Evolutionary conservation across 2,113 vertebrate genomes (phyloP).

Genomic region (Percopsis transmontana): DNA sequence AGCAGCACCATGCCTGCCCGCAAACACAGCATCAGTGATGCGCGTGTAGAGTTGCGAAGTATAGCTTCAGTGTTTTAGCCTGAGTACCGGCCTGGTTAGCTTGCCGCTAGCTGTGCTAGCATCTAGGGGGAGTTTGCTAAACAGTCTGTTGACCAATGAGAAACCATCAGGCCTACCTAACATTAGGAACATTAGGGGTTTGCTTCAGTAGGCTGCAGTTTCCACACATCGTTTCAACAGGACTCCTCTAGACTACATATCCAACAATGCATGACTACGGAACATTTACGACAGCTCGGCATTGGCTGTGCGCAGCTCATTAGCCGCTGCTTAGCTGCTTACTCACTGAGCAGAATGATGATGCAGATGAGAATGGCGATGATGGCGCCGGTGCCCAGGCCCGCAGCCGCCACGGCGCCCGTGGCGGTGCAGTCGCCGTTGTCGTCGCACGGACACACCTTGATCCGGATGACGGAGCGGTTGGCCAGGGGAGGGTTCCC

Average conservation of each 20-base stretch:
- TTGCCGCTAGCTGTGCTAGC: too few species aligned
- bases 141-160: too few species aligned
- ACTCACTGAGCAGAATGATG: conserved; percentile 92
- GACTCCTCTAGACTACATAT: background rate
- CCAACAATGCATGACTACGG: background rate
- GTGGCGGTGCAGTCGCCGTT: conserved; percentile 92
- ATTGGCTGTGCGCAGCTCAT: background rate
- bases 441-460: conserved; percentile 94
- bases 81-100: too few species aligned
- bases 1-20: conserved; percentile 90
- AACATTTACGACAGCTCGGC: too few species aligned
- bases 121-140: too few species aligned
- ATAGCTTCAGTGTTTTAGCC: background rate
- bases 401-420: conserved; percentile 88
- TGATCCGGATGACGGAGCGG: conserved; percentile 90
- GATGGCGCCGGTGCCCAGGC: conserved; percentile 94
- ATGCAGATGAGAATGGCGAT: conserved; percentile 95
- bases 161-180: too few species aligned
- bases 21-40: background rate
- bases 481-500: conserved; percentile 96
- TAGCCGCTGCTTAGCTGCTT: background rate
- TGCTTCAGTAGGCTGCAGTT: too few species aligned
- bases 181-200: too few species aligned
- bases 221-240: background rate
- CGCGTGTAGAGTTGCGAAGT: background rate